These are phyloP conservation scores for Choristoneura fumiferana DNA, from an alignment of 1,140 invertebrate genomes.

Conservation along the genomic window DNA sequence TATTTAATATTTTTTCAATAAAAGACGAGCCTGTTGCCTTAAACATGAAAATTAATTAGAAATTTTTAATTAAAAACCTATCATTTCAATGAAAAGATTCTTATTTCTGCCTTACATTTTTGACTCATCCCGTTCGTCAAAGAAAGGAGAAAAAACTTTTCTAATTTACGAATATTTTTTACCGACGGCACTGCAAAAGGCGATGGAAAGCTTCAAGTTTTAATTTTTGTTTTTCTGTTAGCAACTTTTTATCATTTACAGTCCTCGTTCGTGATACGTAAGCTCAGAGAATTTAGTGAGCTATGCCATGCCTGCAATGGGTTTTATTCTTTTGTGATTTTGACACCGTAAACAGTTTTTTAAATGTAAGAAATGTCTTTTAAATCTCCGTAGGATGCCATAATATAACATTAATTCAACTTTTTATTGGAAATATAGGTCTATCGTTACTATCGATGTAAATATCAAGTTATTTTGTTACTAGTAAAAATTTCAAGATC, in stretches of 20 bases:
- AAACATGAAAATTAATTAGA: neutral
- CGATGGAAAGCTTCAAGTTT: conserved; percentile 49
- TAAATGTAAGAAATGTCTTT: too few species aligned
- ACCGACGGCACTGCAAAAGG: conserved; percentile 40
- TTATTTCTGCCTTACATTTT: conserved; percentile 16
- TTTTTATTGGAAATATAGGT: too few species aligned
- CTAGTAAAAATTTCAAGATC: too few species aligned
- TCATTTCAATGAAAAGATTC: conserved; percentile 11
- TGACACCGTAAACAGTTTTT: too few species aligned
- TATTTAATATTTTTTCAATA: conserved; percentile 9
- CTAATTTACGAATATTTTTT: conserved; percentile 56
- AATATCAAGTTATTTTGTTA: too few species aligned
- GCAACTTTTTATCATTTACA: conserved; percentile 40
- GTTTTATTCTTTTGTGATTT: too few species aligned
- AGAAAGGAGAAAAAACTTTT: conserved; percentile 48
- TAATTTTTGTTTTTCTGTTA: conserved; percentile 52
- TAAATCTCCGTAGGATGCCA: too few species aligned
- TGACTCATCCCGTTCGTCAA: conserved; percentile 25
- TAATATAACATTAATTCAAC: too few species aligned
- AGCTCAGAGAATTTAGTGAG: too few species aligned
- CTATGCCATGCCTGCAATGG: too few species aligned
- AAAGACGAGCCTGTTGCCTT: neutral
- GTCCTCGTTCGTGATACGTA: conserved; percentile 22
- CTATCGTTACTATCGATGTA: too few species aligned
- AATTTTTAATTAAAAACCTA: conserved; percentile 11